A percentile compares a stretch with the other conserved stretches of the same genome.
Evolutionary conservation across 92 coral and sea anemone genomes (phyloP).

Genomic region (Umimayanthus kanabou): DNA sequence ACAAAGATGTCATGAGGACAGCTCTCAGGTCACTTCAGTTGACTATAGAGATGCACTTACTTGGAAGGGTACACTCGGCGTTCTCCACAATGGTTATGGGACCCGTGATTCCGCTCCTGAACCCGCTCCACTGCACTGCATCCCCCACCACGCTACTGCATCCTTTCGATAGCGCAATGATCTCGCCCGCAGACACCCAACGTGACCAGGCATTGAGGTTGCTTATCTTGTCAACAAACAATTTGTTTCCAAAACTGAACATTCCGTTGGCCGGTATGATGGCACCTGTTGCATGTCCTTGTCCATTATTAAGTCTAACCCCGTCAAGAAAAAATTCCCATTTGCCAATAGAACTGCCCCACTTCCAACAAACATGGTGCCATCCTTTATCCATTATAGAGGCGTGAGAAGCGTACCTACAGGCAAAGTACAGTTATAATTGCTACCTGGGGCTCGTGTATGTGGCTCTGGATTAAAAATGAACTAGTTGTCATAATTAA

Average conservation of each 20-base stretch:
- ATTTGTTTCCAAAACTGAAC: background rate
- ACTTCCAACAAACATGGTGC: slow-evolving; percentile 17
- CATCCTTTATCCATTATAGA: background rate
- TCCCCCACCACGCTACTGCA: slow-evolving; percentile 9
- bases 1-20: too few species aligned
- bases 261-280: slow-evolving; percentile 4
- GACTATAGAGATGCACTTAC: background rate
- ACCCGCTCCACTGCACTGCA: slow-evolving; percentile 20
- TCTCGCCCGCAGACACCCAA: background rate
- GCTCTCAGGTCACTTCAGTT: too few species aligned
- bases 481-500: too few species aligned
- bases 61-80: slow-evolving; percentile 19
- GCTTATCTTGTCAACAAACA: background rate
- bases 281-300: background rate
- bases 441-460: too few species aligned
- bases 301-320: background rate
- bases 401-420: background rate
- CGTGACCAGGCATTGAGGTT: slow-evolving; percentile 18
- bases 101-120: slow-evolving; percentile 22
- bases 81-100: slow-evolving; percentile 8
- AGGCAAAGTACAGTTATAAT: background rate
- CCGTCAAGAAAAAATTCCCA: slow-evolving; percentile 27
- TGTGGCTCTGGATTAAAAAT: too few species aligned
- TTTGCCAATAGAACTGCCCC: background rate
- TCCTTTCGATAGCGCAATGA: slow-evolving; percentile 6